A percentile compares a stretch with the other conserved stretches of the same genome.
These are phyloP conservation scores for Flexamia atlantica DNA, from an alignment of 2,888 invertebrate species.

Conservation along the genomic window DNA sequence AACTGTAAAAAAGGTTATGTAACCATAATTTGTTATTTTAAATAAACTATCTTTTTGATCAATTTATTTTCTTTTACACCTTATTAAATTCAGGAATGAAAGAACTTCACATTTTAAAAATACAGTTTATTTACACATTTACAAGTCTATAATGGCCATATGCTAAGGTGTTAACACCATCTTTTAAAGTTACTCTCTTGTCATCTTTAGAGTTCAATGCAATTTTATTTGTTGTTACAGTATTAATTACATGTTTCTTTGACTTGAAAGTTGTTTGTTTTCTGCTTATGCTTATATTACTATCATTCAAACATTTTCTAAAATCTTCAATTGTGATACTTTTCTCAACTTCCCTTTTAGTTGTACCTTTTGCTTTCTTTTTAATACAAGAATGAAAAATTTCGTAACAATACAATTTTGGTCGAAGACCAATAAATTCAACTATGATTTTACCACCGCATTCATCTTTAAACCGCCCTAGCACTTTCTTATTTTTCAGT, in stretches of 20 bases:
- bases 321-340: too few relatives aligned
- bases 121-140: too few relatives aligned
- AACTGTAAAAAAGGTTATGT: constrained; percentile 18
- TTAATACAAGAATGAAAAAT: background rate
- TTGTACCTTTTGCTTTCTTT: background rate
- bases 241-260: too few relatives aligned
- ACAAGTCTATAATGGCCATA: background rate
- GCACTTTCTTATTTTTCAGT: background rate
- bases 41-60: background rate
- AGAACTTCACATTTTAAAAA: background rate
- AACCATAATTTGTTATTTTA: background rate
- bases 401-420: background rate
- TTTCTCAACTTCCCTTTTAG: too few relatives aligned
- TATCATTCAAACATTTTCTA: too few relatives aligned
- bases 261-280: too few relatives aligned
- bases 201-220: background rate
- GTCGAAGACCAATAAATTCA: background rate
- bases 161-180: too few relatives aligned
- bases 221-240: background rate
- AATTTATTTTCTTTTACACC: background rate
- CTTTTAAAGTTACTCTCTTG: too few relatives aligned
- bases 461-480: background rate
- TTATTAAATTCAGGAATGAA: background rate
- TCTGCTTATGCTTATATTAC: too few relatives aligned
- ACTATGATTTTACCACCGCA: background rate